These are phyloP conservation scores for Phyto melanocephala DNA, from an alignment of 2,888 invertebrate genomes.

Conservation along the genomic window DNA sequence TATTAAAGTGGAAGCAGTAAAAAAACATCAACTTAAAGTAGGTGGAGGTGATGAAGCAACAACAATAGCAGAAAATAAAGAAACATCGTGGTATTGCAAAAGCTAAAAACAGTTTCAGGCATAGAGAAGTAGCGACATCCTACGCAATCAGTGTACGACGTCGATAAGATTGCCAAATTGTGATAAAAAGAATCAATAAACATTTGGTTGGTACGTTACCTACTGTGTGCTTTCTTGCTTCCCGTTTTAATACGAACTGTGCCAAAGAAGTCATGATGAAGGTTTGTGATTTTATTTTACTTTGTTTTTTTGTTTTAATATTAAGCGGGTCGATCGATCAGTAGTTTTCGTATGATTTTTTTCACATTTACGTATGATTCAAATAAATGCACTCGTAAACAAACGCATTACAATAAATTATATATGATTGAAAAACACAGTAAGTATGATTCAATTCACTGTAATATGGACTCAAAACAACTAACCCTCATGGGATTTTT, in stretches of 20 bases:
- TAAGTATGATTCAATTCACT: conserved; percentile 42
- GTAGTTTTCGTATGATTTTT: conserved; percentile 8
- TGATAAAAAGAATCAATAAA: conserved; percentile 57
- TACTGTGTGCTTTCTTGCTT: conserved; percentile 23
- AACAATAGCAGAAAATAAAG: background rate
- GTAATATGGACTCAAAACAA: conserved; percentile 4
- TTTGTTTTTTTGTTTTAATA: conserved; percentile 5
- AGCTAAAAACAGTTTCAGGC: conserved; percentile 42
- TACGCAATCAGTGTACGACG: conserved; percentile 58
- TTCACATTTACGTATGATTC: too few species aligned
- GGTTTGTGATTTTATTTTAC: background rate
- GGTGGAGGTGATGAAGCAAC: conserved; percentile 40
- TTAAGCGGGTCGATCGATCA: conserved; percentile 60
- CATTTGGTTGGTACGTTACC: conserved; percentile 48
- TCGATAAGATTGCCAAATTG: conserved; percentile 63
- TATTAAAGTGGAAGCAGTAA: conserved; percentile 33
- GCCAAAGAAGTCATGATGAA: conserved; percentile 51
- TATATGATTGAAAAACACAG: conserved; percentile 35
- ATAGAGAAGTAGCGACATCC: conserved; percentile 54
- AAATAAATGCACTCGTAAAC: conserved; percentile 2
- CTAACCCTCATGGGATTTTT: conserved; percentile 21
- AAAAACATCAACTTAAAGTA: conserved; percentile 25
- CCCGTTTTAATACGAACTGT: conserved; percentile 13
- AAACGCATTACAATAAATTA: conserved; percentile 40
- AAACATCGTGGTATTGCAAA: conserved; percentile 44